Evolutionary conservation across 2,888 invertebrate species (phyloP).

Genomic region (Agonopterix heracliana): DNA sequence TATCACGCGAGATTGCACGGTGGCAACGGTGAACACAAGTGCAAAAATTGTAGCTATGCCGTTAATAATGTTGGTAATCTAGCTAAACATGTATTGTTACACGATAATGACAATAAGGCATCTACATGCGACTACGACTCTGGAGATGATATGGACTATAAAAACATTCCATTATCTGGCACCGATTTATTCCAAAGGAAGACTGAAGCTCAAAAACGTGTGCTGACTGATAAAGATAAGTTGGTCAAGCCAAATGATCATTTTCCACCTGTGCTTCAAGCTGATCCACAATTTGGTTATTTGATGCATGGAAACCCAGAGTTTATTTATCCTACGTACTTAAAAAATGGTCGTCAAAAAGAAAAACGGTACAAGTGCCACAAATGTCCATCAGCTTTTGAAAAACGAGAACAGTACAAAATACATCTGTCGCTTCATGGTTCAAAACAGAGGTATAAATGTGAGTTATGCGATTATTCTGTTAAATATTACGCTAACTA

Average conservation of each 20-base stretch:
- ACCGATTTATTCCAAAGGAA: slow-evolving; percentile 80
- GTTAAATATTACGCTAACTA: slow-evolving; percentile 91
- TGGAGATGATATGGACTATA: slow-evolving; percentile 64
- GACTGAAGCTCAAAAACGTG: slow-evolving; percentile 76
- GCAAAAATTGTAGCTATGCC: slow-evolving; percentile 82
- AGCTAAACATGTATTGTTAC: slow-evolving; percentile 78
- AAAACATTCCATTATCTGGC: slow-evolving; percentile 78
- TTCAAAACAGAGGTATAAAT: slow-evolving; percentile 87
- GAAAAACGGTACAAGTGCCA: slow-evolving; percentile 88
- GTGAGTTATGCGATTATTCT: slow-evolving; percentile 90
- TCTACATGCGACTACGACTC: slow-evolving; percentile 61
- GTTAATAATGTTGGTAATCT: slow-evolving; percentile 82
- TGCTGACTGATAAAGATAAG: slow-evolving; percentile 64
- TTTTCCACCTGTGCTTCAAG: slow-evolving; percentile 69
- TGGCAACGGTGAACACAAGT: slow-evolving; percentile 79
- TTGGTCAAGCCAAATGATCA: slow-evolving; percentile 71
- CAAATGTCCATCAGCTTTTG: slow-evolving; percentile 92
- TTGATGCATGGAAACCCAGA: slow-evolving; percentile 85
- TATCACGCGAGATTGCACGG: slow-evolving; percentile 83
- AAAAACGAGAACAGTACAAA: slow-evolving; percentile 89
- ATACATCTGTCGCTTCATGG: slow-evolving; percentile 89
- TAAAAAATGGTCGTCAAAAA: slow-evolving; percentile 84
- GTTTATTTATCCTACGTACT: slow-evolving; percentile 83
- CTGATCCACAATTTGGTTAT: slow-evolving; percentile 81
- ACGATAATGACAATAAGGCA: slow-evolving; percentile 57